phyloP scores from a whole-genome alignment of 2,888 invertebrate species.

The Zygaena filipendulae region DNA sequence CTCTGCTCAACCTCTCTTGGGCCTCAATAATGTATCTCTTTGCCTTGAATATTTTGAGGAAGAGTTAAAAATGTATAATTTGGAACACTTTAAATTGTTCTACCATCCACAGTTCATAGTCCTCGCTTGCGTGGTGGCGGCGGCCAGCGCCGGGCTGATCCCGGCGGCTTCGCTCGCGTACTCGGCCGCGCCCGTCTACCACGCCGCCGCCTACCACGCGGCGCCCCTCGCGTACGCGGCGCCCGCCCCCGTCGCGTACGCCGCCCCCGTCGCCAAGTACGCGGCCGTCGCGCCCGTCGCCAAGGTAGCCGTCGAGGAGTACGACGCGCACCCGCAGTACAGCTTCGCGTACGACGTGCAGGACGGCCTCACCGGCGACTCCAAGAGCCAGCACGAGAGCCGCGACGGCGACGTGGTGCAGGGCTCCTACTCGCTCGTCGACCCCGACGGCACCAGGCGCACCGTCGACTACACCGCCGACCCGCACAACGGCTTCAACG shows the following conservation, averaged over 20 bases:
- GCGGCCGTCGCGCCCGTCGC: constrained; percentile 25
- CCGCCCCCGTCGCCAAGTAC: constrained; percentile 30
- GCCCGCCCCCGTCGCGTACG: constrained; percentile 26
- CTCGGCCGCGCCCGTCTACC: constrained; percentile 17
- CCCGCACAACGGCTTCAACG: constrained; percentile 49
- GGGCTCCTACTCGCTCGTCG: constrained; percentile 47
- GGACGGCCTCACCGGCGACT: constrained; percentile 46
- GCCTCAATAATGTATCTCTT: no score
- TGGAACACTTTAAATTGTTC: no score
- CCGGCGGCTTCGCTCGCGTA: constrained; percentile 22
- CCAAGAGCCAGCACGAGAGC: constrained; percentile 43
- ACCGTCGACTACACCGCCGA: constrained; percentile 53
- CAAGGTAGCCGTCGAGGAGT: constrained; percentile 27
- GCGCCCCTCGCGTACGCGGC: constrained; percentile 26
- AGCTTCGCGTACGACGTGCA: constrained; percentile 55
- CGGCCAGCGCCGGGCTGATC: constrained; percentile 16
- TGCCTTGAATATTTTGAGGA: no score
- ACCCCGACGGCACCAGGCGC: constrained; percentile 49
- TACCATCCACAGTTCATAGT: constrained; percentile 22
- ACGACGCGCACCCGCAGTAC: constrained; percentile 52
- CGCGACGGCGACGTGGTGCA: constrained; percentile 50
- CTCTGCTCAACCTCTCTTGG: no score
- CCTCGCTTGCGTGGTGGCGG: constrained; percentile 18
- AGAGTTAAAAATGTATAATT: no score
- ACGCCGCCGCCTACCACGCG: constrained; percentile 17